Conservation (phyloP, 2,797 vertebrate genomes). For the Sphenopsis melanotis region DNA sequence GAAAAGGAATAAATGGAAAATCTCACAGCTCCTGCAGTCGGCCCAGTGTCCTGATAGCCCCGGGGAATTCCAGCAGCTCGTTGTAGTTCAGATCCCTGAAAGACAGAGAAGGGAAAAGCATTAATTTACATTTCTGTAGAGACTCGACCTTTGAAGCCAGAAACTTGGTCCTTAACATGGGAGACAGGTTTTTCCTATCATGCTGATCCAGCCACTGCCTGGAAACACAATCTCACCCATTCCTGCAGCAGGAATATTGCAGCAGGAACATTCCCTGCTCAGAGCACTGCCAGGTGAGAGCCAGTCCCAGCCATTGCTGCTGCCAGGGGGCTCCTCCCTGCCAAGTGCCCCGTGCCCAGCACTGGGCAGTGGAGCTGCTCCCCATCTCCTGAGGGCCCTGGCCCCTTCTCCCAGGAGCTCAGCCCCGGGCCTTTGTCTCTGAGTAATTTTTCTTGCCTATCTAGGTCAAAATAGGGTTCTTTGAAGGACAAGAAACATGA, state of each 20-base stretch:
- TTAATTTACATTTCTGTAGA: neutral
- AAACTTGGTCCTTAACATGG: conserved; percentile 25
- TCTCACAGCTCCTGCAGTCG: conserved; percentile 96
- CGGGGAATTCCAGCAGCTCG: conserved; percentile 89
- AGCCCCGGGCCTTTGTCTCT: neutral
- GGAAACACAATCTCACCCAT: conserved; percentile 20
- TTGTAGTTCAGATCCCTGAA: conserved; percentile 95
- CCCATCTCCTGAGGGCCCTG: neutral
- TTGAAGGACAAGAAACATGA: neutral
- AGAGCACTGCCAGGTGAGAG: neutral
- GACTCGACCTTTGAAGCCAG: conserved; percentile 22
- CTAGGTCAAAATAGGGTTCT: neutral
- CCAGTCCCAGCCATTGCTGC: neutral
- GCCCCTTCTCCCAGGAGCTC: neutral
- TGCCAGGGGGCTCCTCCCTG: neutral
- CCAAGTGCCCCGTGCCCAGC: rapidly evolving
- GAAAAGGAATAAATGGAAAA: conserved; percentile 17
- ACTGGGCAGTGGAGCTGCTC: neutral
- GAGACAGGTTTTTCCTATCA: conserved; percentile 28
- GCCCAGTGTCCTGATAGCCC: conserved; percentile 88
- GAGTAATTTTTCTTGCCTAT: neutral
- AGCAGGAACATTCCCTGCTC: neutral
- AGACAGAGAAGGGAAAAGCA: conserved; percentile 34
- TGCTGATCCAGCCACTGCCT: neutral
- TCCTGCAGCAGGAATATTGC: neutral